Percentiles rank a stretch among this genome's conserved stretches.
These are phyloP conservation scores for Drosophila paracracens DNA, from an alignment of 2,888 invertebrate genomes.

Conservation along the genomic window DNA sequence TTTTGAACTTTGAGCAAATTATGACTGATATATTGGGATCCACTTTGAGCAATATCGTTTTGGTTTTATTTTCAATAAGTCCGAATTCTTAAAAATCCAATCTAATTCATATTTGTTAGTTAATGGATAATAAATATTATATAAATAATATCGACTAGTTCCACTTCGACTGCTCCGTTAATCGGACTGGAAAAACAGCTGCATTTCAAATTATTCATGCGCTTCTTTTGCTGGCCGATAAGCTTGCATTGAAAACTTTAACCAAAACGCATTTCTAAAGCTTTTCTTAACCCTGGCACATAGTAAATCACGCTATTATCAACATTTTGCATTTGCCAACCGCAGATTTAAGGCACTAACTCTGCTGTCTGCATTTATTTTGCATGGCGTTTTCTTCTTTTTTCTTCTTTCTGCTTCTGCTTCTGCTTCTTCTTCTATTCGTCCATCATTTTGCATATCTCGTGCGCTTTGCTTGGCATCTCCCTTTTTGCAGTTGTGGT, in stretches of 20 bases:
- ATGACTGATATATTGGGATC: background rate
- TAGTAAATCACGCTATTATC: constrained; percentile 71
- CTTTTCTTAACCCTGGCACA: constrained; percentile 41
- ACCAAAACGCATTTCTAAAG: constrained; percentile 49
- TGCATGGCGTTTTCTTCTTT: constrained; percentile 43
- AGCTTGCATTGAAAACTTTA: constrained; percentile 23
- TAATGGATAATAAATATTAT: background rate
- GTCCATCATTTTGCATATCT: constrained; percentile 13
- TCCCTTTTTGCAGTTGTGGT: constrained; percentile 51
- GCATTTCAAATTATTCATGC: constrained; percentile 89
- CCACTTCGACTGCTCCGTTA: background rate
- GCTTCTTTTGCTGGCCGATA: constrained; percentile 18
- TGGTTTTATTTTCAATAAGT: background rate
- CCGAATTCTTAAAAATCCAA: background rate
- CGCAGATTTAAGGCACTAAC: constrained; percentile 68
- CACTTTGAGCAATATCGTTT: background rate
- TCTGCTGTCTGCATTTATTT: constrained; percentile 67
- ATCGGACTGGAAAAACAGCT: constrained; percentile 9
- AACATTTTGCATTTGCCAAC: constrained; percentile 65
- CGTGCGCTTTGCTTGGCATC: constrained; percentile 11
- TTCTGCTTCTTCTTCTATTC: background rate
- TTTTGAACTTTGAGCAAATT: background rate
- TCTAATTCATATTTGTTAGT: background rate
- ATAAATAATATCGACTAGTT: background rate
- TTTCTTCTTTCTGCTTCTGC: background rate